These are phyloP conservation scores for Tenualosa ilisha DNA, from an alignment of 2,797 vertebrate genomes.

Conservation along the genomic window DNA sequence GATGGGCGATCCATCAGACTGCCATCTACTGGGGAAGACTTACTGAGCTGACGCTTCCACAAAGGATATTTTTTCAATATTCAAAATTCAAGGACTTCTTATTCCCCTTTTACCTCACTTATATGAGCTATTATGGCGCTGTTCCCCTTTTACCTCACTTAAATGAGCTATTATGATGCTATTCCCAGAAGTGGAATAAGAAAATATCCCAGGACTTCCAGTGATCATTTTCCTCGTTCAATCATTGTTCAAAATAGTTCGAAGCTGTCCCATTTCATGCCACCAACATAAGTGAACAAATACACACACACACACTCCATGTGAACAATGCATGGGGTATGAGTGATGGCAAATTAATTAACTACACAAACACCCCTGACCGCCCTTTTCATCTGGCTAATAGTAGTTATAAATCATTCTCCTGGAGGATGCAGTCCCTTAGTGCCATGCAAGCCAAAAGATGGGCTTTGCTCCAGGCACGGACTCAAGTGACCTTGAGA, in stretches of 20 bases:
- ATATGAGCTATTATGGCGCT: neutral
- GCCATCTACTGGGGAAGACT: conserved; percentile 24
- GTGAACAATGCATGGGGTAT: conserved; percentile 5
- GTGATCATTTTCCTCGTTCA: neutral
- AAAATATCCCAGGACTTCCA: neutral
- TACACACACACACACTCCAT: neutral
- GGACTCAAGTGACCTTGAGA: conserved; percentile 42
- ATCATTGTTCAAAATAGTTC: neutral
- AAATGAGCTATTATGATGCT: neutral
- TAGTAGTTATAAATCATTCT: conserved; percentile 39
- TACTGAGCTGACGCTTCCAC: conserved; percentile 34
- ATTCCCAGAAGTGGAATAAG: neutral
- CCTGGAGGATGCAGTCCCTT: conserved; percentile 14
- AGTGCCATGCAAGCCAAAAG: conserved; percentile 38
- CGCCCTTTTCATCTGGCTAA: conserved; percentile 29
- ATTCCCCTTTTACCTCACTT: neutral
- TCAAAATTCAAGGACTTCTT: neutral
- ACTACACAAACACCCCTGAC: conserved; percentile 10
- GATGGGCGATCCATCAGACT: conserved; percentile 26
- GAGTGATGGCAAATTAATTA: conserved; percentile 20
- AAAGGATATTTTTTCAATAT: neutral
- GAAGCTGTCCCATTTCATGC: neutral
- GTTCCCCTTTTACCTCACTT: neutral
- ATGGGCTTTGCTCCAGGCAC: conserved; percentile 19
- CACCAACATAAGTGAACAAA: too few relatives aligned